Evolutionary conservation across 64 coral and sea anemone species (phyloP).

Genomic region (Hydrozoanthus tunicans): DNA sequence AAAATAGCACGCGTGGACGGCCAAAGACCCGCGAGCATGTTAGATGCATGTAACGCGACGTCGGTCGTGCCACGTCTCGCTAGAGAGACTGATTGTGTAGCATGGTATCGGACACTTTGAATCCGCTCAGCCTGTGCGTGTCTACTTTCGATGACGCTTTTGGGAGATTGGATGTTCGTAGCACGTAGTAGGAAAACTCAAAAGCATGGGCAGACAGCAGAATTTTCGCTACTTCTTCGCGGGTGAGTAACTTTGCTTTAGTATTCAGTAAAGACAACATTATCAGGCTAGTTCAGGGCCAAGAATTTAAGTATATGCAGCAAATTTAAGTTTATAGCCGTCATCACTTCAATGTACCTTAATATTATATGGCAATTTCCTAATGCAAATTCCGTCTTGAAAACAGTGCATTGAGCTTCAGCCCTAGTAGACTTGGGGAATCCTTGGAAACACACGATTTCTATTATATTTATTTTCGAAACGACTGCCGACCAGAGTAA

Average conservation of each 20-base stretch:
- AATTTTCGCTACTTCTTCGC: conserved; percentile 48
- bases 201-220: conserved; percentile 20
- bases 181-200: conserved; percentile 15
- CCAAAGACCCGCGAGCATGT: background rate
- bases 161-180: conserved; percentile 50
- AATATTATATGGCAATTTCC: background rate
- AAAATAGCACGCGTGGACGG: background rate
- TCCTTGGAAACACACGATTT: conserved; percentile 6
- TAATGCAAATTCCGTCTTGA: background rate
- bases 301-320: too few relatives aligned
- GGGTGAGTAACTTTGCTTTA: conserved; percentile 9
- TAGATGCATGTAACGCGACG: background rate
- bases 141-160: conserved; percentile 26
- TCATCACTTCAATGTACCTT: background rate
- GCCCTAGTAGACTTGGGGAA: background rate
- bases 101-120: background rate
- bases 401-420: background rate
- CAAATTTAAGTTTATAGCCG: background rate
- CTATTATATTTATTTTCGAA: background rate
- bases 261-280: background rate
- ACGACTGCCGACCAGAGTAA: background rate
- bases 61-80: too few relatives aligned
- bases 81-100: background rate
- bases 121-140: background rate
- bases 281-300: background rate